A percentile compares a stretch with the other conserved stretches of the same genome.
These are phyloP conservation scores for Chrysolina oricalcia DNA, from an alignment of 2,888 invertebrate species.

Conservation along the genomic window DNA sequence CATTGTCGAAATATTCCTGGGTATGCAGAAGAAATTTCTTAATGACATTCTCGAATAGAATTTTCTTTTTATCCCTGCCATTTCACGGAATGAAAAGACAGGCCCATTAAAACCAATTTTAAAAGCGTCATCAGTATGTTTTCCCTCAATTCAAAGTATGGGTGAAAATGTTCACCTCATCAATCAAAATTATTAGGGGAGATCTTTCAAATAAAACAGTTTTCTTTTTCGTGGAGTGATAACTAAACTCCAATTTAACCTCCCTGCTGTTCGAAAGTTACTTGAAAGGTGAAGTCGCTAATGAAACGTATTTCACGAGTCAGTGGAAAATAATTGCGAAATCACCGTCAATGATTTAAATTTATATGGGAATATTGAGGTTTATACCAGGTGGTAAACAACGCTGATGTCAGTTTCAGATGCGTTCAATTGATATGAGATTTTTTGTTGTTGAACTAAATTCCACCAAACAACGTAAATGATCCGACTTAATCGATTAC, in stretches of 20 bases:
- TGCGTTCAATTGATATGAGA: background rate
- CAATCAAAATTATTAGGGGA: constrained; percentile 35
- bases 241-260: constrained; percentile 38
- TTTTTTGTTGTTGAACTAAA: too few relatives aligned
- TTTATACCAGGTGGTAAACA: background rate
- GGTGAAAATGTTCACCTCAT: constrained; percentile 29
- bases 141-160: constrained; percentile 28
- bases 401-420: background rate
- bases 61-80: background rate
- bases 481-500: background rate
- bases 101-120: background rate
- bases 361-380: background rate
- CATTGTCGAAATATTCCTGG: too few relatives aligned
- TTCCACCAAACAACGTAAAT: background rate
- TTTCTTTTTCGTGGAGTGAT: constrained; percentile 32
- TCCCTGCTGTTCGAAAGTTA: constrained; percentile 21
- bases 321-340: background rate
- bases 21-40: background rate
- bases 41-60: background rate
- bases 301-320: constrained; percentile 32
- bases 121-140: background rate
- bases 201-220: constrained; percentile 29
- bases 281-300: constrained; percentile 26
- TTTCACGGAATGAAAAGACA: background rate
- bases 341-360: background rate